Conservation (phyloP, 2,113 vertebrate genomes). For the Heteronetta atricapilla region DNA sequence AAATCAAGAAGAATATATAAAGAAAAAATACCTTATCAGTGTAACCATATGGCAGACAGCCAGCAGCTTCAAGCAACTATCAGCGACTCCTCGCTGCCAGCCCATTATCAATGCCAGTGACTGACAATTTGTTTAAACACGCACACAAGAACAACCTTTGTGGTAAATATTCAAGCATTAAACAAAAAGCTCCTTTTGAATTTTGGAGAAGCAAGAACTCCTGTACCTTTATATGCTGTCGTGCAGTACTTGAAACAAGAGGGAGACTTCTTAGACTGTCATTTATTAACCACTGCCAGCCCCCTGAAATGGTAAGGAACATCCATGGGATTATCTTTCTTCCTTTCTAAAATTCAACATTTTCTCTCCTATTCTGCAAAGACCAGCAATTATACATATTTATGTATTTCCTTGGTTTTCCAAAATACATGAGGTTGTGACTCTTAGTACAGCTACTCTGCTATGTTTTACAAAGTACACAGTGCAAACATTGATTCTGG, state of each 20-base stretch:
- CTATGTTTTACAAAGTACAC: not conserved
- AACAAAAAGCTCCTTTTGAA: not conserved
- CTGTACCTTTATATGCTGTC: constrained; percentile 83
- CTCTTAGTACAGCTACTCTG: not conserved
- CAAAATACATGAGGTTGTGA: not conserved
- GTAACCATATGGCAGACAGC: accelerated
- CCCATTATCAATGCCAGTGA: not conserved
- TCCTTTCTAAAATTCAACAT: not conserved
- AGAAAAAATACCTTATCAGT: not conserved
- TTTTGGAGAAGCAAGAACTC: not conserved
- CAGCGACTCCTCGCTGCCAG: accelerated
- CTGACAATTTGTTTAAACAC: accelerated
- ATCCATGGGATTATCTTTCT: not conserved
- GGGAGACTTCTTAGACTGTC: constrained; percentile 87
- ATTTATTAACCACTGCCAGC: constrained; percentile 91
- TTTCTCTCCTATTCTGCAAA: not conserved
- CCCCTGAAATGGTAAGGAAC: constrained; percentile 71
- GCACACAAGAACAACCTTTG: not conserved
- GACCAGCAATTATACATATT: accelerated
- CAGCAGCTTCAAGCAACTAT: not conserved
- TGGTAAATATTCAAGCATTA: not conserved
- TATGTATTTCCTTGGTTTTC: not conserved
- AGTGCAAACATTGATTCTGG: accelerated
- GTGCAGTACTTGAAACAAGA: constrained; percentile 76
- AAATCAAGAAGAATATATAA: no score